These are phyloP conservation scores for Aspidiotus destructor DNA, from an alignment of 2,888 invertebrate genomes.

Conservation along the genomic window DNA sequence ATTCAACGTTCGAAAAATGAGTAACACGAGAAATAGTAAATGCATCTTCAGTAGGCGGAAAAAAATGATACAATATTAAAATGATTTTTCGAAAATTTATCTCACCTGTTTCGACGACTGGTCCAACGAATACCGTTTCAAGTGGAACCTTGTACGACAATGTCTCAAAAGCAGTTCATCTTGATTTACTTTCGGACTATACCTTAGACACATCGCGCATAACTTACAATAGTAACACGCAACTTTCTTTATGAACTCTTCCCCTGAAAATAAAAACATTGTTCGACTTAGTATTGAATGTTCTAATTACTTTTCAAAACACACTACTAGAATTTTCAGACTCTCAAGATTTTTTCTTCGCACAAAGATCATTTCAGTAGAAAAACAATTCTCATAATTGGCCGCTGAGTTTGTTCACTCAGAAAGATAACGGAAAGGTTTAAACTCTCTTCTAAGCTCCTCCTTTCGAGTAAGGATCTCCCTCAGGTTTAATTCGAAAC, in stretches of 20 bases:
- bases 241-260: constrained; percentile 65
- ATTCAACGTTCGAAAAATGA: neutral
- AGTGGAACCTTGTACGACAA: constrained; percentile 64
- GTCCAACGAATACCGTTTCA: constrained; percentile 52
- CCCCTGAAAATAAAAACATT: constrained; percentile 42
- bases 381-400: neutral
- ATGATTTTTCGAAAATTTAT: no score
- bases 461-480: neutral
- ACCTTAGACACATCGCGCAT: constrained; percentile 62
- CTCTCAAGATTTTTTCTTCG: neutral
- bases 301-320: neutral
- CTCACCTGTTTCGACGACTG: neutral
- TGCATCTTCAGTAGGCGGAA: no score
- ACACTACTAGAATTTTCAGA: neutral
- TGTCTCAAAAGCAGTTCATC: constrained; percentile 57
- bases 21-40: neutral
- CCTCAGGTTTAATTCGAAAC: neutral
- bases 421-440: neutral
- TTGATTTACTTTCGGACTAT: constrained; percentile 46
- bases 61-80: no score
- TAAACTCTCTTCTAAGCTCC: neutral
- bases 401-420: neutral
- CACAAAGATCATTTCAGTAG: neutral
- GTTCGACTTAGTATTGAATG: neutral
- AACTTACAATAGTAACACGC: constrained; percentile 72